Percentiles rank a stretch among this genome's conserved stretches.
Conservation (phyloP, 2,113 vertebrate species). For the Plotosus lineatus region DNA sequence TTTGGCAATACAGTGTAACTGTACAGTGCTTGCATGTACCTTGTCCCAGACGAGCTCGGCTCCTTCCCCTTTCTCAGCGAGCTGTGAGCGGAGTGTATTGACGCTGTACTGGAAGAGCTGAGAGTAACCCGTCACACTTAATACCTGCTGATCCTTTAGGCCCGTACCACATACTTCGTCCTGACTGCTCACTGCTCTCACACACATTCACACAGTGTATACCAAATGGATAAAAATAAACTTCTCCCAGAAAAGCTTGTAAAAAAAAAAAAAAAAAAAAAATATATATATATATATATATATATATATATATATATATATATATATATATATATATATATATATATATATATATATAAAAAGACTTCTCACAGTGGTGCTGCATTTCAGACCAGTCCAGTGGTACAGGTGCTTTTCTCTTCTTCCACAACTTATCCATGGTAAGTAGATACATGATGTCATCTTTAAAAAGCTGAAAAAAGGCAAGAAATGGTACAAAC, state of each 20-base stretch:
- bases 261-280: too few species aligned
- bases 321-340: too few species aligned
- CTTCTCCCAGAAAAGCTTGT: too few species aligned
- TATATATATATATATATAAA: too few species aligned
- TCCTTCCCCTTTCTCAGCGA: slow-evolving; percentile 86
- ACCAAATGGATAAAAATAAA: too few species aligned
- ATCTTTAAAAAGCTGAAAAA: slow-evolving; percentile 91
- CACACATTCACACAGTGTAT: not conserved
- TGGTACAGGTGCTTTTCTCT: slow-evolving; percentile 91
- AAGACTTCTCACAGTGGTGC: slow-evolving; percentile 73
- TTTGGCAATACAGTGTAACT: too few species aligned
- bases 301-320: too few species aligned
- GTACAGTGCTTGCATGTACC: slow-evolving; percentile 71
- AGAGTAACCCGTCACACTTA: slow-evolving; percentile 84
- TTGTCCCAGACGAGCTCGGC: slow-evolving; percentile 96
- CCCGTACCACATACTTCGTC: slow-evolving; percentile 71
- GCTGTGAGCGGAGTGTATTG: slow-evolving; percentile 82
- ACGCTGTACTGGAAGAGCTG: slow-evolving; percentile 88
- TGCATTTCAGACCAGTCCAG: slow-evolving; percentile 90
- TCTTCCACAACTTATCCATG: slow-evolving; percentile 98
- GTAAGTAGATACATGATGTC: slow-evolving; percentile 94
- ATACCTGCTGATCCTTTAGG: slow-evolving; percentile 93
- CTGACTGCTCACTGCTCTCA: slow-evolving; percentile 27
- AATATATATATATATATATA: too few species aligned
- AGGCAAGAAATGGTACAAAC: not conserved